Conservation (phyloP, 2,113 vertebrate genomes). For the Limanda limanda region DNA sequence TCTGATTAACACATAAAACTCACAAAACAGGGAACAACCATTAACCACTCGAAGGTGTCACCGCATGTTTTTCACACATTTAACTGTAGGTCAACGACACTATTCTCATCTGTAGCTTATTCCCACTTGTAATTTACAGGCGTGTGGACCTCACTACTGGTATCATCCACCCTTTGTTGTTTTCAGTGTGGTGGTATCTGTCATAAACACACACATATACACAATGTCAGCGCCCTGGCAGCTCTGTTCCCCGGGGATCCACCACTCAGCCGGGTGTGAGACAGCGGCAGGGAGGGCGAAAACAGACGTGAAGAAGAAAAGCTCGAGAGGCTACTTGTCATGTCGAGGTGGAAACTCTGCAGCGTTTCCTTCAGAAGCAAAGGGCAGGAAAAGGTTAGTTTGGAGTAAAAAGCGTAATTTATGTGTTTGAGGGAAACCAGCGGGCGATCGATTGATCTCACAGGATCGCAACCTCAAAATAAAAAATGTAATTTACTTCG, state of each 20-base stretch:
- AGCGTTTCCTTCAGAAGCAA: conserved; percentile 23
- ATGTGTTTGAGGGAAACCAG: background rate
- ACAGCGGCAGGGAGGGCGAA: conserved; percentile 3
- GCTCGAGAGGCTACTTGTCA: conserved; percentile 60
- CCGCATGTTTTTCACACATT: no score
- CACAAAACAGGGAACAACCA: no score
- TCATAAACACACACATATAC: conserved; percentile 1
- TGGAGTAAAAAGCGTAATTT: background rate
- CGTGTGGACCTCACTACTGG: no score
- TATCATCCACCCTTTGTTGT: background rate
- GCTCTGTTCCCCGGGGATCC: conserved; percentile 33
- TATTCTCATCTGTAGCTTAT: no score
- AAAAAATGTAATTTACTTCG: no score
- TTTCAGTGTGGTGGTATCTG: background rate
- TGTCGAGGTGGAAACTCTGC: conserved; percentile 38
- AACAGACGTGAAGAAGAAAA: conserved; percentile 24
- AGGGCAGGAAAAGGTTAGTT: conserved; percentile 24
- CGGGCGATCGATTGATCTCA: background rate
- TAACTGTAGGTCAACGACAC: no score
- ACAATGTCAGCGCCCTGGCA: conserved; percentile 33
- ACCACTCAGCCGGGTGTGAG: conserved; percentile 50
- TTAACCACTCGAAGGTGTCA: no score
- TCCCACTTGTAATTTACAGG: no score
- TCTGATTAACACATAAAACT: no score
- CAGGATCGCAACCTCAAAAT: background rate